Evolutionary conservation across 2,888 invertebrate genomes (phyloP).

Genomic region (Plutella xylostella): DNA sequence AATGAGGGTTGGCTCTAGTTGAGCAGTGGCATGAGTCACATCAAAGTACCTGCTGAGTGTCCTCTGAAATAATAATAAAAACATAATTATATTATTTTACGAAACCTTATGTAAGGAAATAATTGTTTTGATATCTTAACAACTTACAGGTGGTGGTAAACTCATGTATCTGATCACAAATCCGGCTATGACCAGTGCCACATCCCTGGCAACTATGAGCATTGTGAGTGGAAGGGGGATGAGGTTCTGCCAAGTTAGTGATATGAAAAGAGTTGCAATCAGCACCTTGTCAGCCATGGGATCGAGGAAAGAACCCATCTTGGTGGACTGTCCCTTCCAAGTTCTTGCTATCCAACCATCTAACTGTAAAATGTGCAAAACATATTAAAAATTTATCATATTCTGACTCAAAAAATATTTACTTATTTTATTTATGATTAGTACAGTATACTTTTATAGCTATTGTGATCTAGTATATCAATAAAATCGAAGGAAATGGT

Average conservation of each 20-base stretch:
- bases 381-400: neutral
- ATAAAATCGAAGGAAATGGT: no score
- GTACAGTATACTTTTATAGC: no score
- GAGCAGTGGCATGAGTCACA: constrained; percentile 92
- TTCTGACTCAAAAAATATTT: neutral
- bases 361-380: constrained; percentile 68
- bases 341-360: constrained; percentile 98
- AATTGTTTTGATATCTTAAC: constrained; percentile 3
- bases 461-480: no score
- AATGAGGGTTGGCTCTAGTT: constrained; percentile 90
- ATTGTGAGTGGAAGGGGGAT: constrained; percentile 86
- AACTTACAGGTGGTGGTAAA: constrained; percentile 87
- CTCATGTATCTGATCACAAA: constrained; percentile 93
- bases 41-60: constrained; percentile 91
- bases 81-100: neutral
- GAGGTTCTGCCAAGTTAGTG: constrained; percentile 86
- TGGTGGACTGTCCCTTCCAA: constrained; percentile 91
- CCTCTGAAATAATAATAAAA: constrained; percentile 69
- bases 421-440: no score
- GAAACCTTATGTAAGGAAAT: no score
- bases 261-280: constrained; percentile 88
- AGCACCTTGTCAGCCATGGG: constrained; percentile 97
- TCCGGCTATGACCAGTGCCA: constrained; percentile 83
- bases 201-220: constrained; percentile 87
- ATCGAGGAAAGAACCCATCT: constrained; percentile 94